Base-by-base conservation (phyloP, 1,140 invertebrate genomes). In the Nephila pilipes region DNA sequence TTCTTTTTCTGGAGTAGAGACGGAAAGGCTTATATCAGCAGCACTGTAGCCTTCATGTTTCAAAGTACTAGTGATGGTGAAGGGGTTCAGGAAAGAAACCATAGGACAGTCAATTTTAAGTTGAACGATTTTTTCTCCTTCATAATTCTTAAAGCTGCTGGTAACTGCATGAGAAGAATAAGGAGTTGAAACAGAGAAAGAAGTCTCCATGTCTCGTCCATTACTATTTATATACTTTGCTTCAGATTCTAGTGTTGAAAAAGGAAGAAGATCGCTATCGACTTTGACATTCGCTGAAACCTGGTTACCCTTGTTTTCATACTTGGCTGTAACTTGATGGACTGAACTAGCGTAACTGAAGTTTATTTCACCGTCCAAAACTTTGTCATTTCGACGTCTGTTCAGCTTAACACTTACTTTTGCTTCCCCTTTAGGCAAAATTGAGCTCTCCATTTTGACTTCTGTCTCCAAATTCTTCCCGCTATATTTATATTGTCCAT, bases 201-300 rank as follows among this genome's bases (percentile, higher is more conserved):
- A n/a, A n/a, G 29, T 83, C 46, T 94, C 94, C 55, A 95, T 87
- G 36, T 94, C 94, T 55, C 94, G 79, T 0, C 93, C 87, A 80
- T 94, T 94, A 25, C 58, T 88, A n/a, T 94, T 94, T n/a, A 88
- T 92, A 54, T 87, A 94, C 83, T 92, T 94, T 25, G 63, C 90
- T n/a, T 87, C 29, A 18, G 38, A 32, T 22, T 94, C 85, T 25
- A 94, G 6, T 6, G 89, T 79, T 18, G 69, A 87, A 16, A 83
- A 89, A 3, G 92, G 63, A 0, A 90, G 80, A 25, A 90, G 3
- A 14, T 22, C 22, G 36, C 88, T 90, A 12, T 93, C 65, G 12
- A 93, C 25, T 79, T 93, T 93, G 8, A 87, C 29, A 32, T 38
- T 75, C 0, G 65, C 25, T 29, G 63, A 63, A 0, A 91, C 46